Evolutionary conservation across 2,797 vertebrate species (phyloP), one percentile per base, ranked within the genome.

Genomic region (Hyperoplus lanceolatus): DNA sequence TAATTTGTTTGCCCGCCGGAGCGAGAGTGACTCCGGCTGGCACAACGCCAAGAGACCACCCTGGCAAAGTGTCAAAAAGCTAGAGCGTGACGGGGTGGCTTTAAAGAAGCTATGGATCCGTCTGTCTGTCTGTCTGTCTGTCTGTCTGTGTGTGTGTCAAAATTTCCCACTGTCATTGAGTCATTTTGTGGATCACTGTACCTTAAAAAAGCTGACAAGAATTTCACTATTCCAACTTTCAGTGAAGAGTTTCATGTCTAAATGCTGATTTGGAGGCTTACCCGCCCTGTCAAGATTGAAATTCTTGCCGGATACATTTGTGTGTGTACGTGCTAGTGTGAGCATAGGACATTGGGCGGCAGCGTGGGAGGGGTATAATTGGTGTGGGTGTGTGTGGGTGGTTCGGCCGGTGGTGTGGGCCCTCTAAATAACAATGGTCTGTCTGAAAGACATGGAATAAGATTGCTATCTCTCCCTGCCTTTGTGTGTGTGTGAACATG

Each of bases 1-100:
- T 91, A 84, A 94, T 94, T 91, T 91, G 89, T 89, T 92, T 90
- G 85, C 80, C 72, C 72, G 82, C 61, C 4, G 6, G 65, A 77
- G 83, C 9, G 29, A 75, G 73, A 67, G 64, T 29, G 72, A 61
- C 55, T 70, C 43, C 12, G n/a, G 42, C 72, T 69, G 81, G 75
- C 61, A 43, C 36, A 13, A 43, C 76, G 65, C 70, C 70, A 62
- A 68, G 50, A 70, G 49, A 66, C 18, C 2, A 62, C 42, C 45
- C 70, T 2, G 1, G 51, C 58, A 48, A 14, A 50, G 66, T 75
- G 81, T 77, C 70, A 77, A 78, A 79, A 16, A 75, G 60, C 45
- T n/a, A 13, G 36, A 79, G 66, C 15, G 1, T 62, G 54, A 74
- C 7, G 12, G 66, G 29, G 50, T 39, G 64, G 67, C 62, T 72